Evolutionary conservation across 1,140 invertebrate genomes (phyloP).

Genomic region (Chelonus insularis): DNA sequence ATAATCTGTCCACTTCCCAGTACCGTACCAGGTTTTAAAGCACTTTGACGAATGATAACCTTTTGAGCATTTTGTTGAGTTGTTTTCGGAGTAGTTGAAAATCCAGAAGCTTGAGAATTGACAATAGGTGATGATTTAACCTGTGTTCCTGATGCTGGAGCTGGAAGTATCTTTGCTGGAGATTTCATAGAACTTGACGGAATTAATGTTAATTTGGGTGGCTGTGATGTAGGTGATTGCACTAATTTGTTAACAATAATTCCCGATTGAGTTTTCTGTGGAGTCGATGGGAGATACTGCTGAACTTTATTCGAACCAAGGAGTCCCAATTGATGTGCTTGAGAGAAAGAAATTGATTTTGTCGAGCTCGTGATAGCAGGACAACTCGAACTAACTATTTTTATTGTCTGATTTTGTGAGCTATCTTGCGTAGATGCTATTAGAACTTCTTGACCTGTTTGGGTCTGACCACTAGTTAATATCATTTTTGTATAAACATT

Average conservation of each 20-base stretch:
- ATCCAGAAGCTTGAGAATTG: slow-evolving; percentile 44
- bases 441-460: slow-evolving; percentile 49
- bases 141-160: slow-evolving; percentile 61
- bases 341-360: slow-evolving; percentile 72
- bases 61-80: slow-evolving; percentile 61
- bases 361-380: slow-evolving; percentile 58
- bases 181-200: slow-evolving; percentile 61
- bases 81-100: slow-evolving; percentile 47
- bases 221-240: slow-evolving; percentile 51
- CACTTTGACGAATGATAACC: slow-evolving; percentile 63
- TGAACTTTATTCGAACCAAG: slow-evolving; percentile 61
- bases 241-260: slow-evolving; percentile 60
- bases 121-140: slow-evolving; percentile 45
- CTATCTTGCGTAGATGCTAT: slow-evolving; percentile 51
- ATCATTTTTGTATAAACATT: slow-evolving; percentile 66
- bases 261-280: slow-evolving; percentile 55
- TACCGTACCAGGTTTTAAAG: slow-evolving; percentile 53
- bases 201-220: slow-evolving; percentile 53
- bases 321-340: slow-evolving; percentile 71
- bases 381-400: slow-evolving; percentile 49
- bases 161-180: slow-evolving; percentile 72
- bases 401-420: slow-evolving; percentile 48
- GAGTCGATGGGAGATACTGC: slow-evolving; percentile 58
- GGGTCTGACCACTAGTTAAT: slow-evolving; percentile 59
- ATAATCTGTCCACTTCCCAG: slow-evolving; percentile 64